Evolutionary conservation across 1,140 invertebrate genomes (phyloP), one percentile per base, ranked within the genome.

Genomic region (Acromyrmex heyeri): DNA sequence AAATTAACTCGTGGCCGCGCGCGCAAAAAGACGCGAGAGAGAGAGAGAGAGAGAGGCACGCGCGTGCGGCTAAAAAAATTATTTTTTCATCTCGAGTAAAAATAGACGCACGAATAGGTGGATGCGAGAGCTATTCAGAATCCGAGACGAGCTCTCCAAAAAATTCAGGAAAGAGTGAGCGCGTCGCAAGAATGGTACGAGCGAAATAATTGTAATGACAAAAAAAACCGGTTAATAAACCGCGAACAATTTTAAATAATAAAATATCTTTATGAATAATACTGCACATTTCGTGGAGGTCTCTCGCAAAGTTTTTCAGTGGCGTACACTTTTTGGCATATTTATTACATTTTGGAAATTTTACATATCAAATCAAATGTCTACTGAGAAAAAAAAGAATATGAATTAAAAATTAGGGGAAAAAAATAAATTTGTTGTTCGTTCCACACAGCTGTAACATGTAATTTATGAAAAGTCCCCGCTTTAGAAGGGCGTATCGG

Each of bases 51-150:
- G 55, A 16, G 70, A 16, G 18, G 69, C 10, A 2, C 38, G 44
- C 62, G 62, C n/a, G 79, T 48, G 38, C 27, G 69, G 69, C 38
- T 59, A 48, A 72, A 61, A 77, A 79, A 83, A 83, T 83, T 83
- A 83, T 83, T 83, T 83, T 83, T 83, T 83, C 79, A 83, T 83
- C 79, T 55, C 69, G 79, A 83, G 79, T 73, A 83, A 83, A 83
- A 83, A 83, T 83, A 75, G 79, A 72, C 69, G 59, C 55, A 30
- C 57, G 70, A 38, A 82, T 82, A 82, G 53, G 65, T 48, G 10
- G 69, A 59, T 55, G 57, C 44, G 57, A 75, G 57, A 75, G 79
- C 55, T 73, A 83, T 83, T 83, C 69, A 83, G 69, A 62, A 73
- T 73, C 67, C 69, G 79, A 73, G 55, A 83, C 69, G 55, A 75